Conservation (phyloP, 2,797 vertebrate species). For the Etheostoma perlongum region DNA sequence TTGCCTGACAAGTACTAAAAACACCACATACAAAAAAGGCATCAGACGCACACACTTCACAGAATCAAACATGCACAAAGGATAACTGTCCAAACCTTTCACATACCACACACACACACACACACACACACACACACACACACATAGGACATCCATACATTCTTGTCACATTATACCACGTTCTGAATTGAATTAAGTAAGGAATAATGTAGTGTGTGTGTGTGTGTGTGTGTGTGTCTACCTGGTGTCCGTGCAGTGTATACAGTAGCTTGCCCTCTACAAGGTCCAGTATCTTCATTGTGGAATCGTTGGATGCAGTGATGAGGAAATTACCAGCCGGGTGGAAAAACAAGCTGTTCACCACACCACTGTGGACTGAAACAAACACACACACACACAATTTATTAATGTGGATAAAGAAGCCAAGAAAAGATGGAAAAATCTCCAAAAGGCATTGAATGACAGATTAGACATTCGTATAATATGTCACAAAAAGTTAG, state of each 20-base stretch:
- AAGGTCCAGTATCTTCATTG: constrained; percentile 95
- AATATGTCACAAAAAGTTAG: no score
- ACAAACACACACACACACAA: background rate
- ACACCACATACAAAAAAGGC: constrained; percentile 66
- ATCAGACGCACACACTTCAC: constrained; percentile 47
- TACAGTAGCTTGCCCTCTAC: constrained; percentile 95
- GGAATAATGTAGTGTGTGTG: background rate
- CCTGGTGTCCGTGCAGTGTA: constrained; percentile 97
- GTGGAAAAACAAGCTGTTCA: constrained; percentile 95
- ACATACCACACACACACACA: constrained; percentile 4
- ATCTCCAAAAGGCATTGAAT: no score
- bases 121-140: constrained; percentile 21
- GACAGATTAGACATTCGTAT: no score
- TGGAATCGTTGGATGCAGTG: constrained; percentile 95
- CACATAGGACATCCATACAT: background rate
- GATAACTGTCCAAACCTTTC: constrained; percentile 13
- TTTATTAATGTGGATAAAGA: background rate
- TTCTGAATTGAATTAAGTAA: no score
- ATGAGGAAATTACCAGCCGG: constrained; percentile 93
- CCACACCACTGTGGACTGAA: constrained; percentile 91
- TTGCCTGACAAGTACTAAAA: constrained; percentile 79
- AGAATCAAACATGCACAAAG: constrained; percentile 58
- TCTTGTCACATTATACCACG: no score
- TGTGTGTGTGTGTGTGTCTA: constrained; percentile 56
- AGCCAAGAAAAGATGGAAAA: no score